phyloP scores from a whole-genome alignment of 2,113 vertebrate species.

The Cygnus atratus region DNA sequence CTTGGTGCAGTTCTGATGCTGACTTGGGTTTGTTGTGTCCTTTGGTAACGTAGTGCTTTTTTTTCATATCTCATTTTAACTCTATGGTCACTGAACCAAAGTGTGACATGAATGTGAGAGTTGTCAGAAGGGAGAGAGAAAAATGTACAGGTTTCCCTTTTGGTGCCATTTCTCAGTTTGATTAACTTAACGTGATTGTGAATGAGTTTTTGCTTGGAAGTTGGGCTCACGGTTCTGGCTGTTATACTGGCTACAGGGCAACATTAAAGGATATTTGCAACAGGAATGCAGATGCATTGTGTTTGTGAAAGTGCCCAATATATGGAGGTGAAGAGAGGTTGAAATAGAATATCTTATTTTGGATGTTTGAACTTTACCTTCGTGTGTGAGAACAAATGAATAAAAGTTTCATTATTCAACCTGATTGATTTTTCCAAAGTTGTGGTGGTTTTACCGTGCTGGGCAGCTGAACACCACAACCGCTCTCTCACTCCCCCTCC shows the following conservation, averaged over 20 bases:
- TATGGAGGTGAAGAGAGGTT: background rate
- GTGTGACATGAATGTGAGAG: background rate
- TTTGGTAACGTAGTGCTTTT: too few species aligned
- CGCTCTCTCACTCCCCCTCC: too few species aligned
- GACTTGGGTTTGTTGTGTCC: background rate
- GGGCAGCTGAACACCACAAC: too few species aligned
- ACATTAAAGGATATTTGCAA: background rate
- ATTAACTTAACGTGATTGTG: background rate
- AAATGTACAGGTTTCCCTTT: background rate
- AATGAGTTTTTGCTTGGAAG: background rate
- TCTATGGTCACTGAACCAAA: fast-evolving
- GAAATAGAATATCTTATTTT: background rate
- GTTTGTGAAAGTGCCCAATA: background rate
- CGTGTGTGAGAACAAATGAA: background rate
- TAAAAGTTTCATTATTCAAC: background rate
- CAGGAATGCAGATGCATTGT: background rate
- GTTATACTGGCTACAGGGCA: background rate
- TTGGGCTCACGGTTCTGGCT: background rate
- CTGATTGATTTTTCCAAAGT: background rate
- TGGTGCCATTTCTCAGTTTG: background rate
- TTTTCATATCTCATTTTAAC: background rate
- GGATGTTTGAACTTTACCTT: background rate
- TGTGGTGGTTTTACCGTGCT: too few species aligned
- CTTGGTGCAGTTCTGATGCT: background rate
- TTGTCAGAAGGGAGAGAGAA: background rate